A percentile compares a stretch with the other conserved stretches of the same genome.
Conservation (phyloP, 2,888 invertebrate species). For the Sarcophaga caerulescens region DNA sequence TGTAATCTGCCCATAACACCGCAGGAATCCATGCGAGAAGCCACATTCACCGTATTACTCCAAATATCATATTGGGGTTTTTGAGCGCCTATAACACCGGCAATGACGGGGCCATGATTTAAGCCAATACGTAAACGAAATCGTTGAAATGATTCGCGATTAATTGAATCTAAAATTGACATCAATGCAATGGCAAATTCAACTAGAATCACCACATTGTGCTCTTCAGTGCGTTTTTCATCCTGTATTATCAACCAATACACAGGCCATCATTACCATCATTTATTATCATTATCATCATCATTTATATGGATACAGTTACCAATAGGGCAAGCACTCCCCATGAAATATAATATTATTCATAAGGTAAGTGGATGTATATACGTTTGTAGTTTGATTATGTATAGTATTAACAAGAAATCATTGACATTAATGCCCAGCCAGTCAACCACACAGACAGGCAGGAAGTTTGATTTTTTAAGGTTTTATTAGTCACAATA, state of each 20-base stretch:
- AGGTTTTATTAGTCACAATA: too few relatives aligned
- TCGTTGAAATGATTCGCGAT: conserved; percentile 97
- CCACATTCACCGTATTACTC: conserved; percentile 99
- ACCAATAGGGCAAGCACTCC: too few relatives aligned
- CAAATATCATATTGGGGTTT: conserved; percentile 99
- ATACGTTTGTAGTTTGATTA: too few relatives aligned
- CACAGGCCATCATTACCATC: not conserved
- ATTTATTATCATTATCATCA: conserved; percentile 3
- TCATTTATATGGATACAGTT: not conserved
- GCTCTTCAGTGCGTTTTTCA: conserved; percentile 89
- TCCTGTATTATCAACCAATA: conserved; percentile 79
- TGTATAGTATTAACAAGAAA: too few relatives aligned
- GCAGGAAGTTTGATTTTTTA: too few relatives aligned
- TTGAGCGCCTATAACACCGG: conserved; percentile 97
- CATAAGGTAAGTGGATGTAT: too few relatives aligned
- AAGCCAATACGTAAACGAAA: conserved; percentile 94
- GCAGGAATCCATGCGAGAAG: conserved; percentile 98
- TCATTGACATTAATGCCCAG: too few relatives aligned
- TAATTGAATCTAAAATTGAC: conserved; percentile 96
- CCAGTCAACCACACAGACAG: too few relatives aligned
- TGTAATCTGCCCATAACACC: conserved; percentile 94
- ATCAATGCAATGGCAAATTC: conserved; percentile 97
- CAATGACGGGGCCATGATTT: conserved; percentile 87
- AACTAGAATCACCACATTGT: conserved; percentile 93
- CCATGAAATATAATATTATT: too few relatives aligned